Percentiles rank a stretch among this genome's conserved stretches.
phyloP scores from a whole-genome alignment of 2,797 vertebrate genomes.

The Danionella dracula region DNA sequence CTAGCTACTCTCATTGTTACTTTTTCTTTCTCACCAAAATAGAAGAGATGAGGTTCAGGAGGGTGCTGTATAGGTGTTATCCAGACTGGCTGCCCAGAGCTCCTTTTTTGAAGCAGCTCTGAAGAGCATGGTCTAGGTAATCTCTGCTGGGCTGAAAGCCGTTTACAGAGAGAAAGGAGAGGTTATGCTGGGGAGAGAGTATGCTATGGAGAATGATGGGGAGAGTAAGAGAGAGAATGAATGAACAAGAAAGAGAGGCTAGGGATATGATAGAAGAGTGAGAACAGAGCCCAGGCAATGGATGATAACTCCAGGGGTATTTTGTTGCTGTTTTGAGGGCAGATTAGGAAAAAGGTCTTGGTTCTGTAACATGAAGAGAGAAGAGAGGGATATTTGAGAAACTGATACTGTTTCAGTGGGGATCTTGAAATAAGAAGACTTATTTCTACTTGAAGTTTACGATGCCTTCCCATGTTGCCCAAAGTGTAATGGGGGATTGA shows the following conservation, averaged over 20 bases:
- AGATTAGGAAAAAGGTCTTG: constrained; percentile 37
- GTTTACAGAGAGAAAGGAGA: constrained; percentile 33
- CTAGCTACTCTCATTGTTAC: constrained; percentile 19
- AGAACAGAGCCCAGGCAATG: constrained; percentile 32
- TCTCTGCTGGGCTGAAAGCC: constrained; percentile 46
- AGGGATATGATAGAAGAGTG: constrained; percentile 26
- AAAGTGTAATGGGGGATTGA: too few species aligned
- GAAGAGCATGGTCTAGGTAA: constrained; percentile 49
- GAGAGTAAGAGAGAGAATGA: constrained; percentile 12
- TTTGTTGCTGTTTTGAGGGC: constrained; percentile 35
- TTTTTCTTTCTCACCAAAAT: constrained; percentile 15
- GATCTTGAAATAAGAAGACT: neutral
- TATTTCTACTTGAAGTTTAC: neutral
- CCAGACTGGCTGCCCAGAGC: constrained; percentile 43
- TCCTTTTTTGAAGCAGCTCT: constrained; percentile 44
- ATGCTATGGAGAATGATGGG: constrained; percentile 35
- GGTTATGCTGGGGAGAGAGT: constrained; percentile 33
- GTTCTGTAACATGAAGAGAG: constrained; percentile 36
- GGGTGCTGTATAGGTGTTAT: constrained; percentile 35
- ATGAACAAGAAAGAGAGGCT: constrained; percentile 12
- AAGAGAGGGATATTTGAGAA: constrained; percentile 23
- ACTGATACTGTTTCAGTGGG: neutral
- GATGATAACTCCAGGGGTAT: constrained; percentile 35
- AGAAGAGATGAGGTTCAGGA: neutral
- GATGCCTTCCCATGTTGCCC: too few species aligned